Conservation (phyloP, 2,888 invertebrate genomes). For the Dromius quadrimaculatus region DNA sequence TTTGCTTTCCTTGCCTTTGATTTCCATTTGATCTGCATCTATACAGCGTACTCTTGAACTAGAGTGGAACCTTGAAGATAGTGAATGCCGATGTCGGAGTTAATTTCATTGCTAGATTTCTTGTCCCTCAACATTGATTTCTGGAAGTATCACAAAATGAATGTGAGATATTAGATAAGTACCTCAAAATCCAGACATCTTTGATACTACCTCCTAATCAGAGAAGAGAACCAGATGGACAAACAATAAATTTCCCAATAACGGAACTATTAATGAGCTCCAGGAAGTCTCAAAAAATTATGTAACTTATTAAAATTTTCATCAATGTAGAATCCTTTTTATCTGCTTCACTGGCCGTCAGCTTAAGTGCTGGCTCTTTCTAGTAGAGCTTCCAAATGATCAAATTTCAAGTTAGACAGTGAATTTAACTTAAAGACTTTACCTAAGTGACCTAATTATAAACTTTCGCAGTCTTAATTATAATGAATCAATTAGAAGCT, state of each 20-base stretch:
- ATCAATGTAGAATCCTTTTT: neutral
- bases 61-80: neutral
- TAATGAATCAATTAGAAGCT: conserved; percentile 40
- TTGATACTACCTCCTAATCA: too few species aligned
- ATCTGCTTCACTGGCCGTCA: conserved; percentile 22
- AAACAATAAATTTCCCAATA: too few species aligned
- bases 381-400: conserved; percentile 29
- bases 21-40: conserved; percentile 21
- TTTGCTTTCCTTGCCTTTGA: conserved; percentile 18
- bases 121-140: too few species aligned
- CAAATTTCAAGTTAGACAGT: conserved; percentile 39
- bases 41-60: neutral
- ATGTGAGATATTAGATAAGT: too few species aligned
- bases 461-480: conserved; percentile 36
- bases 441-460: conserved; percentile 41
- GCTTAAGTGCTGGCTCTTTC: conserved; percentile 13
- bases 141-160: too few species aligned
- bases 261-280: too few species aligned
- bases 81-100: neutral
- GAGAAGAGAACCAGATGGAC: too few species aligned
- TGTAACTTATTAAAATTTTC: conserved; percentile 9
- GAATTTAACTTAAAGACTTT: conserved; percentile 38
- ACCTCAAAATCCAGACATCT: too few species aligned
- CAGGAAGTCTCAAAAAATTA: too few species aligned
- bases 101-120: too few species aligned